Evolutionary conservation across 2,888 invertebrate species (phyloP), one percentile per base, ranked within the genome.

Genomic region (Phasia obesa): DNA sequence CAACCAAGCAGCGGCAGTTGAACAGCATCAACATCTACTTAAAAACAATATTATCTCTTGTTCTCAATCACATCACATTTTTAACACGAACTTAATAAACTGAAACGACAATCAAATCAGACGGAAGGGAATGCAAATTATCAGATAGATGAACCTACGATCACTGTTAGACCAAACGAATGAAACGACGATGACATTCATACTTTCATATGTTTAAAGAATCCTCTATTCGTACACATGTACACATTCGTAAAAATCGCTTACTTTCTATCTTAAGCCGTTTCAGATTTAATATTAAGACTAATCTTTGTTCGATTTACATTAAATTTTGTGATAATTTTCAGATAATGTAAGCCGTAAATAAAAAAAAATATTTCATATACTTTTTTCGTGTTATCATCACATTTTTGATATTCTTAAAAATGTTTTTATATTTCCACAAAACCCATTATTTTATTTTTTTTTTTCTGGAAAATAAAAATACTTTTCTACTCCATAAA

Each of bases 21-120:
- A 78, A 85, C 85, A 86, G 87, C 88, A 87, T 87, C 88, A 87
- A 90, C 90, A 90, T 89, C 89, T 89, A 89, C 90, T 90, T 89
- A 89, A 89, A 90, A 89, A 90, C 88, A 89, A 90, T 90, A 89
- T 89, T 89, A 89, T 89, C 89, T 86, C 88, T 89, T 90, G 89
- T 90, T 88, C 89, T 88, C 88, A 88, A 89, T 90, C 88, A 27
- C 42, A 88, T 84, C 82, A 83, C 85, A 84, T 65, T 76, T 75
- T 73, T 51, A 73, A 81, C 60, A 76, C 71, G 78, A 74, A 79
- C 67, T 67, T 79, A 67, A 67, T 73, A 60, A 79, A 74, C 73
- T 23, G 44, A 77, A 71, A 60, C 27, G 62, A 67, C 49, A 70
- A 55, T n/a, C 53, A 80, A 70, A 55, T n/a, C 53, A 80, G 53